Conservation (phyloP, 2,888 invertebrate genomes). For the Tetramorium bicarinatum region DNA sequence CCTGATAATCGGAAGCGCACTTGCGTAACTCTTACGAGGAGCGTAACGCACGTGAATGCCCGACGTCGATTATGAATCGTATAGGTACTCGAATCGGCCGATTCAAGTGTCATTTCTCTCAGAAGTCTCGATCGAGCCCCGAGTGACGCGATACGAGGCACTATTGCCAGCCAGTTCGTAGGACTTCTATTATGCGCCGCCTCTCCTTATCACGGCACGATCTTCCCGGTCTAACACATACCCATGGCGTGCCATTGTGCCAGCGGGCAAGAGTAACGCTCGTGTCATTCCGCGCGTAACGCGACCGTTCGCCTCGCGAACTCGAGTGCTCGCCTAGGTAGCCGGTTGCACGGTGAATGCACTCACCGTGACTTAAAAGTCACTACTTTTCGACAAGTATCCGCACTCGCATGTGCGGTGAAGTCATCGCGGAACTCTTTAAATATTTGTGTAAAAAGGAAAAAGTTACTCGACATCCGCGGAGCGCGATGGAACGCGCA, state of each 20-base stretch:
- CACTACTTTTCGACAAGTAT: conserved; percentile 1
- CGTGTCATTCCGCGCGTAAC: conserved; percentile 51
- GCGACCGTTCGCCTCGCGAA: conserved; percentile 48
- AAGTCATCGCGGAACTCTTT: background rate
- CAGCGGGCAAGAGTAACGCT: conserved; percentile 39
- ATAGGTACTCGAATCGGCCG: background rate
- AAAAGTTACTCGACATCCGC: background rate
- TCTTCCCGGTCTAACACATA: conserved; percentile 42
- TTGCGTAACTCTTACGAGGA: background rate
- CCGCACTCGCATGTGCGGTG: background rate
- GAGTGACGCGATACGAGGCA: background rate
- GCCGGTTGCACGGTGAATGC: conserved; percentile 6
- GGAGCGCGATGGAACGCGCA: background rate
- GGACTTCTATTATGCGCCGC: conserved; percentile 15
- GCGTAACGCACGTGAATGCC: background rate
- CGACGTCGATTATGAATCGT: background rate
- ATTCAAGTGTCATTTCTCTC: background rate
- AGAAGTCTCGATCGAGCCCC: conserved; percentile 8
- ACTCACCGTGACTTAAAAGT: conserved; percentile 1
- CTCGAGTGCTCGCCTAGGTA: conserved; percentile 11
- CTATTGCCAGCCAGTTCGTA: conserved; percentile 21
- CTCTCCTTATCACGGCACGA: conserved; percentile 37
- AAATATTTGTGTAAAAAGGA: background rate
- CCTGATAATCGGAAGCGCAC: background rate
- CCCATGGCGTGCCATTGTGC: conserved; percentile 18